phyloP scores from a whole-genome alignment of 1,140 invertebrate genomes.

The Bombus cullumanus region DNA sequence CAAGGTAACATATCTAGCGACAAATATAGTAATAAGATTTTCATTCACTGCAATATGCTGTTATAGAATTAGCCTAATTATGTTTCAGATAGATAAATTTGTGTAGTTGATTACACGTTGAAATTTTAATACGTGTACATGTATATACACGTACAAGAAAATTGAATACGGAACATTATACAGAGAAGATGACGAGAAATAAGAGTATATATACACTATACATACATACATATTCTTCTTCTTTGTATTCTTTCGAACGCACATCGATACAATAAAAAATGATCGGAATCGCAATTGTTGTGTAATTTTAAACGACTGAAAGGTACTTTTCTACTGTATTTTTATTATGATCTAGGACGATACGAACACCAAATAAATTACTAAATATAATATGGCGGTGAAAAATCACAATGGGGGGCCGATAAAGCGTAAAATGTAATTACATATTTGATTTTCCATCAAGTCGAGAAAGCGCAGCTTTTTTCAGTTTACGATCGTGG shows the following conservation, averaged over 20 bases:
- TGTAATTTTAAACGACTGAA: neutral
- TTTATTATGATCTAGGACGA: neutral
- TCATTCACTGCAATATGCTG: too few species aligned
- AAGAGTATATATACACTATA: neutral
- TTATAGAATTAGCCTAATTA: neutral
- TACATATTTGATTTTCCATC: conserved; percentile 10
- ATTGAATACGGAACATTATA: neutral
- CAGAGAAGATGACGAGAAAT: neutral
- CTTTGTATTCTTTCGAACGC: neutral
- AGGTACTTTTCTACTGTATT: neutral
- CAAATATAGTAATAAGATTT: neutral
- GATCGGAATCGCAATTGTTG: neutral
- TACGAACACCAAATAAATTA: conserved; percentile 15
- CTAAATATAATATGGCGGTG: conserved; percentile 44
- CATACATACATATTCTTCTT: neutral
- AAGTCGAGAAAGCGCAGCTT: neutral
- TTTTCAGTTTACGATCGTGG: neutral
- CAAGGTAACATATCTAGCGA: neutral
- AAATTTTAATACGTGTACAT: neutral
- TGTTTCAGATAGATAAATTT: neutral
- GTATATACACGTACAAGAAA: neutral
- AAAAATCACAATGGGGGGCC: neutral
- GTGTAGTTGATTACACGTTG: neutral
- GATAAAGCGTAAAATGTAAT: conserved; percentile 8
- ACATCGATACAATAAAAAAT: neutral